These are phyloP conservation scores for Gonioctena quinquepunctata DNA, from an alignment of 1,140 invertebrate species.

Conservation along the genomic window DNA sequence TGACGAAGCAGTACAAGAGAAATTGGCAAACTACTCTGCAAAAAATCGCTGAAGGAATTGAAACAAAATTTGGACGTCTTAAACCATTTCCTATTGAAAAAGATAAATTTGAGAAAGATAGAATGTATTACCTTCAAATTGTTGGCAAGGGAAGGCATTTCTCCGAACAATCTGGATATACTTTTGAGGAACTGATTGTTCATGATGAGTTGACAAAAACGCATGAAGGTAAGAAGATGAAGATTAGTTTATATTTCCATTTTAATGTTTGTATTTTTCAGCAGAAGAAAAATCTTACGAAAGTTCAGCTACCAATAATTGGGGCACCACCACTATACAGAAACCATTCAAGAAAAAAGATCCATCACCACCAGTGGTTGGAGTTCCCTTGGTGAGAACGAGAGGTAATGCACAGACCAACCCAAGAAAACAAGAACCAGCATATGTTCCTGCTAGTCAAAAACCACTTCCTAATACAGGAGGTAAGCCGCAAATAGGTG, in stretches of 20 bases:
- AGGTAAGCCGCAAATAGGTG: neutral
- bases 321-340: conserved; percentile 16
- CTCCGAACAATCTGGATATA: conserved; percentile 48
- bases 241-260: neutral
- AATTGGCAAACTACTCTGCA: conserved; percentile 59
- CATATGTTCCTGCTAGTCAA: neutral
- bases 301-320: conserved; percentile 10
- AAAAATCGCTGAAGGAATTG: conserved; percentile 64
- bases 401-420: neutral
- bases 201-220: conserved; percentile 46
- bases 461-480: conserved; percentile 4
- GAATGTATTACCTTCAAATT: conserved; percentile 61
- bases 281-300: neutral
- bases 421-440: conserved; percentile 11
- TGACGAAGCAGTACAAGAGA: conserved; percentile 58
- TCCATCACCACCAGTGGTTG: conserved; percentile 50
- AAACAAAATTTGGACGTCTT: conserved; percentile 64
- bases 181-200: conserved; percentile 50
- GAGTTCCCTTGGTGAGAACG: conserved; percentile 37
- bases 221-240: conserved; percentile 37
- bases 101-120: conserved; percentile 61
- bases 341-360: conserved; percentile 38
- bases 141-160: conserved; percentile 62
- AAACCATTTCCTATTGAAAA: conserved; percentile 62
- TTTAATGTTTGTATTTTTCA: neutral